Base-by-base conservation (phyloP, 2,888 invertebrate species). In the Morpho helenor region DNA sequence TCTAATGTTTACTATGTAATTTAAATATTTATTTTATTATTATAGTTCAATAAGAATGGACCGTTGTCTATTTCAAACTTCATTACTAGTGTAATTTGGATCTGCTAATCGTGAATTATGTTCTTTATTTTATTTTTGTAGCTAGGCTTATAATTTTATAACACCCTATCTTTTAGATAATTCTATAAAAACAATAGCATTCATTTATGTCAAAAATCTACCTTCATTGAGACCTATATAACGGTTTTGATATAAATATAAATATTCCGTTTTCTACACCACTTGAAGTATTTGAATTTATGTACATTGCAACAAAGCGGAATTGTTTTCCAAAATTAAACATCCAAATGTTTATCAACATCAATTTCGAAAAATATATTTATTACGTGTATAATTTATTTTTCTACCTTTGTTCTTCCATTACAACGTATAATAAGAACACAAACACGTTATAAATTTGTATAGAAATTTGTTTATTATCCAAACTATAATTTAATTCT, bases 401-500 rank as follows among this genome's bases (percentile, higher is more conserved):
- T 52, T 45, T 46, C 51, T 60, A 66, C 59, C 61, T 66, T 65
- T 68, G 64, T 68, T 65, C 66, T 67, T 67, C 67, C 63, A 68
- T 67, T 68, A 68, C 59, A 60, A 65, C 48, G 54, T 48, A 55
- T 49, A 54, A 61, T 60, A 67, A 55, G 59, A 62, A 67, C 50
- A 62, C 59, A 67, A 66, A 66, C 62, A 63, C 41, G 52, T 52
- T 61, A 62, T 61, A 65, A 60, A 60, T 61, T 61, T 49, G 47
- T 52, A 55, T 45, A 51, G 40, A 50, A 52, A 44, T 46, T 44
- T 69, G 69, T 71, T 71, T 71, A 65, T 70, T 70, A 63, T 62
- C 55, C 23, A 52, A 66, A 64, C 56, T 59, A 61, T 65, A 68
- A 63, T 68, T 68, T 68, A 65, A 69, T 68, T 59, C 63, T 57